Conservation (phyloP, 2,888 invertebrate genomes). For the Drosophila macrothrix region DNA sequence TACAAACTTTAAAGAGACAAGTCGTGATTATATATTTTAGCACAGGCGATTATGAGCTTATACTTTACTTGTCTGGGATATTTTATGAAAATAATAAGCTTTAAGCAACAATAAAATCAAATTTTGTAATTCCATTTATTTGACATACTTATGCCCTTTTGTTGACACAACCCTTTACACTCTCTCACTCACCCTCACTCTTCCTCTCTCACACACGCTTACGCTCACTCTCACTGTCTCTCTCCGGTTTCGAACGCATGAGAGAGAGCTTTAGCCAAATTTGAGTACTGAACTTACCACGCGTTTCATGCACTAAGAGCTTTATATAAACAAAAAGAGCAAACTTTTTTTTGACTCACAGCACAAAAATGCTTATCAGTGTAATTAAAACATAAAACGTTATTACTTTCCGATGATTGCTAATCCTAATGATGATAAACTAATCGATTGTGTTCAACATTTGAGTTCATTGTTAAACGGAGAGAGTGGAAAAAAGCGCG, state of each 20-base stretch:
- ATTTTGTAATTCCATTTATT: not conserved
- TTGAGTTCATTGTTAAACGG: not conserved
- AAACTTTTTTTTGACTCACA: constrained; percentile 34
- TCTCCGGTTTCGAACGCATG: not conserved
- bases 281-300: constrained; percentile 49
- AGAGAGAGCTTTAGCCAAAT: constrained; percentile 13
- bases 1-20: constrained; percentile 15
- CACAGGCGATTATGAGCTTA: not conserved
- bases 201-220: not conserved
- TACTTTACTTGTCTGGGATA: not conserved
- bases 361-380: constrained; percentile 40
- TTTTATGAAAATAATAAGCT: not conserved
- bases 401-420: constrained; percentile 13
- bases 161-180: constrained; percentile 5
- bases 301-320: constrained; percentile 50
- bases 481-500: constrained; percentile 3
- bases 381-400: not conserved
- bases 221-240: not conserved
- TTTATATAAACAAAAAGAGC: constrained; percentile 49
- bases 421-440: constrained; percentile 5
- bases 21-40: constrained; percentile 13
- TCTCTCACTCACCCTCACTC: not conserved
- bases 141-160: not conserved
- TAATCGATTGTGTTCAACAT: constrained; percentile 3
- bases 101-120: not conserved